Evolutionary conservation across 2,888 invertebrate genomes (phyloP), one percentile per base, ranked within the genome.

Genomic region (Limnephilus auricula): DNA sequence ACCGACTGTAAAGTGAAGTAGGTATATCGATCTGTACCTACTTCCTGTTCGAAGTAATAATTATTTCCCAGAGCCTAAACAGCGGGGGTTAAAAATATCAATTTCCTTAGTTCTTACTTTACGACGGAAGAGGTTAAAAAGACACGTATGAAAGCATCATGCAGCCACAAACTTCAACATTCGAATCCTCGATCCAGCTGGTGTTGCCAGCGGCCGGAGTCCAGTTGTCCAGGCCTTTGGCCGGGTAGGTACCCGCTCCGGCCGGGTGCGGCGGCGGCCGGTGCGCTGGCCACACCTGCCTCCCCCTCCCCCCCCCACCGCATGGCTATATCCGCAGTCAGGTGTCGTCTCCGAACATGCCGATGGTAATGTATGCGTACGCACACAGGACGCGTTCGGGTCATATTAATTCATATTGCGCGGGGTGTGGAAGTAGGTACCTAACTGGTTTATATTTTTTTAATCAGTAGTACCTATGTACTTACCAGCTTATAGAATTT

Each of bases 161-260:
- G 18, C 25, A 65, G 25, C 65, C 6, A n/a, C 10, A 65, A n/a
- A 25, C 80, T 89, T 82, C 34, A 25, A 32, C 82, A 34, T 82
- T 25, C 18, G 82, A 34, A 34, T 82, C 32, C 82, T 10, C 82
- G 82, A 25, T 93, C 95, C 96, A 93, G 94, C 95, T 95, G 94
- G 95, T 95, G 93, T 97, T 97, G 93, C 97, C 82, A 96, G 94
- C 96, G 96, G 82, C 97, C 45, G 80, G 32, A 32, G 32, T 82
- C 82, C 97, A 94, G 65, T 65, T n/a, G 65, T 9, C 65, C 65
- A 65, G 65, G 65, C 65, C 65, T 65, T 65, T 65, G 97, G 97
- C 65, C 95, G 97, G 94, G 97, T 97, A 94, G 96, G 96, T 94
- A 96, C 96, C 93, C 95, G 95, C 94, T 96, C 96, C 84, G 95